A percentile compares a stretch with the other conserved stretches of the same genome.
Conservation (phyloP, 2,113 vertebrate species). For the Oreocharis arfaki region DNA sequence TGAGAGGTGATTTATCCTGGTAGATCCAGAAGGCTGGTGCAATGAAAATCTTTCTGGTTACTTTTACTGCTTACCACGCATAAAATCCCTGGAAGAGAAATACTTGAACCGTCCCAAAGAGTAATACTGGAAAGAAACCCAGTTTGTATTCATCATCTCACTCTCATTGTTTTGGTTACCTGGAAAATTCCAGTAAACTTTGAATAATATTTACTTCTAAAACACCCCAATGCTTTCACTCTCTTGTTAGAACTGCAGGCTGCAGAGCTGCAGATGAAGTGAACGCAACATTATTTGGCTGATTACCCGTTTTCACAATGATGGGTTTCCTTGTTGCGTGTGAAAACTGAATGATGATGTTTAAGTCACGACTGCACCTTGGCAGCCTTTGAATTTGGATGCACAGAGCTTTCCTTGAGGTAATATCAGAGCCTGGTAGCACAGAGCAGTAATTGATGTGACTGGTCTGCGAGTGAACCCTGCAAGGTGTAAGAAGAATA, state of each 20-base stretch:
- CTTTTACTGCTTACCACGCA: constrained; percentile 15
- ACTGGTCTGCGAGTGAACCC: background rate
- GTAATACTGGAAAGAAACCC: background rate
- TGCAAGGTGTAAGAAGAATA: background rate
- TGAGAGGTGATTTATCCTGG: constrained; percentile 51
- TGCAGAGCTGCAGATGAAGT: background rate
- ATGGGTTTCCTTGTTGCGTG: constrained; percentile 3
- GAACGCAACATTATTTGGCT: constrained; percentile 17
- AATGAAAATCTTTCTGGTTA: constrained; percentile 20
- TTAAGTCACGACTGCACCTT: constrained; percentile 27
- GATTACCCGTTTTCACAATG: constrained; percentile 32
- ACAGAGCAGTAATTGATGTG: constrained; percentile 9
- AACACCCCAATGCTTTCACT: background rate
- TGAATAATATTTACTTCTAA: background rate
- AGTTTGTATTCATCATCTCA: background rate
- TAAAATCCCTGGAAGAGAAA: constrained; percentile 20
- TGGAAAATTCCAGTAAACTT: background rate
- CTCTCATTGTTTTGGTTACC: background rate
- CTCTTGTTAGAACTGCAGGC: background rate
- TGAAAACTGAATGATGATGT: background rate
- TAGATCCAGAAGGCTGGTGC: background rate
- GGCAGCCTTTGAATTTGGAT: constrained; percentile 40
- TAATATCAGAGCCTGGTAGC: background rate
- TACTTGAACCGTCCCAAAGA: background rate
- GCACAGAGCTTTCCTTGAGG: constrained; percentile 24